Conservation (phyloP, 2,113 vertebrate species). For the Tupaia chinensis region DNA sequence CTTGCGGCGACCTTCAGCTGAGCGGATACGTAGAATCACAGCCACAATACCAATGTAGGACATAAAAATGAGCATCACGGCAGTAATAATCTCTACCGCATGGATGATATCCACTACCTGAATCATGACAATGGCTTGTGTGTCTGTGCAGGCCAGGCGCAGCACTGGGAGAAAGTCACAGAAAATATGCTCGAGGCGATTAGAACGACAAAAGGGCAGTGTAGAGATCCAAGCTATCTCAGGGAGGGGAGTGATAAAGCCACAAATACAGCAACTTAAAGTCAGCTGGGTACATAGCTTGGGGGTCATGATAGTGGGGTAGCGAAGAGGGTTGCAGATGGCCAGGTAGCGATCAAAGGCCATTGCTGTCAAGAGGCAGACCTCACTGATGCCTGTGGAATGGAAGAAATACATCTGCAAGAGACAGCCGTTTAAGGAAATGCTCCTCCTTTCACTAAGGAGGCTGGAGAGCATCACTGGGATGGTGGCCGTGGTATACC, state of each 20-base stretch:
- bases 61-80: conserved; percentile 53
- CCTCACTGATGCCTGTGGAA: conserved; percentile 67
- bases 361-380: conserved; percentile 70
- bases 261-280: conserved; percentile 48
- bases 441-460: conserved; percentile 38
- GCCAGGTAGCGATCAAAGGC: conserved; percentile 75
- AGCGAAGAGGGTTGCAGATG: conserved; percentile 74
- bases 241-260: conserved; percentile 68
- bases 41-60: conserved; percentile 34
- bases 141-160: conserved; percentile 68
- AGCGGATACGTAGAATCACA: conserved; percentile 62
- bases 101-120: conserved; percentile 66
- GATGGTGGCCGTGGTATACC: conserved; percentile 74
- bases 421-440: conserved; percentile 68
- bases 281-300: conserved; percentile 60
- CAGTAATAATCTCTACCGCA: conserved; percentile 59
- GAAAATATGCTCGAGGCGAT: conserved; percentile 64
- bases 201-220: conserved; percentile 62
- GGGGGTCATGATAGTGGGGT: conserved; percentile 67
- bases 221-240: conserved; percentile 64
- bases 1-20: conserved; percentile 43
- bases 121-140: conserved; percentile 46
- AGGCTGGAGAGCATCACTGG: conserved; percentile 65
- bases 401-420: conserved; percentile 77
- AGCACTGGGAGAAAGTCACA: conserved; percentile 71